Percentiles rank a stretch among this genome's conserved stretches.
Evolutionary conservation across 2,113 vertebrate genomes (phyloP).

Genomic region (Plotosus lineatus): DNA sequence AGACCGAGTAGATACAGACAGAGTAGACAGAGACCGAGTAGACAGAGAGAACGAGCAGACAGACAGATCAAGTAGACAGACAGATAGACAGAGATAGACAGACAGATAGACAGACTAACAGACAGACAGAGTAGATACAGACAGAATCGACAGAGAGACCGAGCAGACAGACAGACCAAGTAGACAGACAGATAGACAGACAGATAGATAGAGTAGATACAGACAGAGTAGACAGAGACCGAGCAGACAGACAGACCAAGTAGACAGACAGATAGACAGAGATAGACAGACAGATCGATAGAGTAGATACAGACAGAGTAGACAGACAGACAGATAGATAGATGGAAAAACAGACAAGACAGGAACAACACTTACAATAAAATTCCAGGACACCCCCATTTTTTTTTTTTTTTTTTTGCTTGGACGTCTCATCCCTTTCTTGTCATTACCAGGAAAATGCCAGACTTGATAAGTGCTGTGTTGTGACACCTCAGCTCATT

Average conservation of each 20-base stretch:
- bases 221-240: not conserved
- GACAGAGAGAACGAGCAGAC: no score
- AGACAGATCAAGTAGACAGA: not conserved
- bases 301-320: not conserved
- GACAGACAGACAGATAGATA: no score
- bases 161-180: not conserved
- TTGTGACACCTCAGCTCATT: not conserved
- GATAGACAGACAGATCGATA: no score
- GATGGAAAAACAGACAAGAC: not conserved
- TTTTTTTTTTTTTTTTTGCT: not conserved
- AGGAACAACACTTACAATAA: not conserved
- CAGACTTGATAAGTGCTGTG: not conserved
- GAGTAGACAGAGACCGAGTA: no score
- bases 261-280: not conserved
- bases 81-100: no score
- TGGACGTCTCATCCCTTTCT: not conserved
- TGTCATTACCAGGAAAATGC: not conserved
- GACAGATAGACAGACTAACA: no score
- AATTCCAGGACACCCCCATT: not conserved
- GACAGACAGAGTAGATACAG: no score
- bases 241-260: no score
- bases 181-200: no score
- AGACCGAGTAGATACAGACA: no score
- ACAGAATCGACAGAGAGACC: no score
- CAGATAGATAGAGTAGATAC: no score